Base-by-base conservation (phyloP, 2,797 vertebrate species). In the Picus viridis region DNA sequence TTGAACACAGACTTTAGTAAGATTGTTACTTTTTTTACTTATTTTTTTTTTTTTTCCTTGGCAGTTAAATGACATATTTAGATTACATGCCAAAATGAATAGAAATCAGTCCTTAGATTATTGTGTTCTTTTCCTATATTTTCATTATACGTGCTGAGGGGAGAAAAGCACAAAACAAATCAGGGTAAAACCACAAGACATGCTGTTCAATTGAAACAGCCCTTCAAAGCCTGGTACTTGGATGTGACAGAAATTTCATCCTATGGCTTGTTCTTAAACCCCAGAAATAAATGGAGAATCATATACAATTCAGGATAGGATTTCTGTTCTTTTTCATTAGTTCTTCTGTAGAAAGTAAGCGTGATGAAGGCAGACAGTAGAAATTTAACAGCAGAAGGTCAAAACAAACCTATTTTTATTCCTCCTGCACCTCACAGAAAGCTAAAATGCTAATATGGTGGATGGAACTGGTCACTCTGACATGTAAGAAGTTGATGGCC, bases 301-400 rank as follows among this genome's bases (percentile, higher is more conserved):
- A 62, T 41, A 54, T 54, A 58, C 54, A 62, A 75, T 53, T 83
- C 63, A 87, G 90, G 65, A 67, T 65, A n/a, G 10, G 20, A n/a
- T 43, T 76, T 93, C 63, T 95, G 23, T 39, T 96, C 53, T 70
- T 94, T 90, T 94, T 64, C 76, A 68, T 94, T 94, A 81, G 30
- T 13, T 82, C 23, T 43, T 72, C 39, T 75, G n/a, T 23, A 64
- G 54, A 56, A 80, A 53, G 75, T 36, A 87, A 69, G 30, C 17
- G 26, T 80, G 84, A 70, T 89, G 69, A 95, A 90, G 54, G 64
- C 54, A 90, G 62, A 83, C 78, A 80, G 63, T 65, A 94, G 36
- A 89, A 92, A 92, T 81, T 68, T 51, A 90, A 39, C 24, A 61
- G 56, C 30, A 80, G 43, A 70, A 56, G 75, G 90, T 87, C 47